phyloP scores from a whole-genome alignment of 1,140 invertebrate genomes.

The Drosophila nannoptera region DNA sequence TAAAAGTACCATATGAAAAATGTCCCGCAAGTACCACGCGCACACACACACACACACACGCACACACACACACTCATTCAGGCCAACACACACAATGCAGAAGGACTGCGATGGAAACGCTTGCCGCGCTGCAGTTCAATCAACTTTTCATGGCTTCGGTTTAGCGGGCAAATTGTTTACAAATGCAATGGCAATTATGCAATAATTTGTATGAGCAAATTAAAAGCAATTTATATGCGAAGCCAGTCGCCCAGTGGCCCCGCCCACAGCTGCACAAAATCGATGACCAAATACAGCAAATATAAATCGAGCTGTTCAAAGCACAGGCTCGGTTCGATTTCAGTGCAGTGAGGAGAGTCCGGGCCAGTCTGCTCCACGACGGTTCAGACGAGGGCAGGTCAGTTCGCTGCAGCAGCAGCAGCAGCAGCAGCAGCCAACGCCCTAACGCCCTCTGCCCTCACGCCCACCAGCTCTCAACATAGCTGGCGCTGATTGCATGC shows the following conservation, averaged over 20 bases:
- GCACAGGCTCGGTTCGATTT: conserved; percentile 19
- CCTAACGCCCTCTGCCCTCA: conserved; percentile 52
- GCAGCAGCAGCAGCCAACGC: conserved; percentile 53
- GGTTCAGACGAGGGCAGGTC: conserved; percentile 42
- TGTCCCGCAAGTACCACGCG: conserved; percentile 22
- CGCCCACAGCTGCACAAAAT: conserved; percentile 32
- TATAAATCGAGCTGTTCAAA: conserved; percentile 53
- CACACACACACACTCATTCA: conserved; percentile 4
- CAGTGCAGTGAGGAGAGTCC: background rate
- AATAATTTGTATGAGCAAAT: conserved; percentile 74
- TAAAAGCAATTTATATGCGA: conserved; percentile 69
- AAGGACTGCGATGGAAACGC: conserved; percentile 3
- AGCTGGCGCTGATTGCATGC: conserved; percentile 66
- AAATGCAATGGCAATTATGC: conserved; percentile 73
- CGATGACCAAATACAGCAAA: conserved; percentile 64
- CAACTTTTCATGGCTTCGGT: conserved; percentile 63
- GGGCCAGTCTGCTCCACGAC: conserved; percentile 11
- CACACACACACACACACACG: background rate
- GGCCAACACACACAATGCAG: conserved; percentile 16
- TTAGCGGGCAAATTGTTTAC: conserved; percentile 73
- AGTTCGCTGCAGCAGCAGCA: conserved; percentile 27
- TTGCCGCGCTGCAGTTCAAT: conserved; percentile 54
- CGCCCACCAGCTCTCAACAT: conserved; percentile 16
- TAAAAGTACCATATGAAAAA: conserved; percentile 51
- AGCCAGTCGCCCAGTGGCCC: background rate